Evolutionary conservation across 2,113 vertebrate species (phyloP).

Genomic region (Microcebus lehilahytsara): DNA sequence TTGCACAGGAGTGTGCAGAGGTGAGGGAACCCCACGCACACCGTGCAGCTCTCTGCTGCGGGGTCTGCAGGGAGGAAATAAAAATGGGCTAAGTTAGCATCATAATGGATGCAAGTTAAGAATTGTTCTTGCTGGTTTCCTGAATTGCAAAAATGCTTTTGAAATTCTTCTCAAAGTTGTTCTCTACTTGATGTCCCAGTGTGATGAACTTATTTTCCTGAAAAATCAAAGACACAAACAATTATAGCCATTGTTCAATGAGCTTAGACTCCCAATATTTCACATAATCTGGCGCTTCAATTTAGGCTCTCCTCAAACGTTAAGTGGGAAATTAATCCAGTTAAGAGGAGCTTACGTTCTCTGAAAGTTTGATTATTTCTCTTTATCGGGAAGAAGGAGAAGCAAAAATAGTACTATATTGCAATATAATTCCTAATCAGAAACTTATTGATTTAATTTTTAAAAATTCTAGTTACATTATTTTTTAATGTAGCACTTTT

Average conservation of each 20-base stretch:
- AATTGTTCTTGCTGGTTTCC: not conserved
- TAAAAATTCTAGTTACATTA: not conserved
- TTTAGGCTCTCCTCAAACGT: not conserved
- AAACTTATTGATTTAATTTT: not conserved
- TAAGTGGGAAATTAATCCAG: not conserved
- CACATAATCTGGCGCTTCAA: not conserved
- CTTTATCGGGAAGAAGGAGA: not conserved
- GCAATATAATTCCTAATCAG: not conserved
- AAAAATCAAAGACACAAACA: constrained; percentile 16
- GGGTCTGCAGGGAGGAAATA: fast-evolving
- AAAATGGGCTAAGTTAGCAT: not conserved
- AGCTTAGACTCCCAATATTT: not conserved
- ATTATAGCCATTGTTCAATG: too few relatives aligned
- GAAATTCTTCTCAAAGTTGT: constrained; percentile 42
- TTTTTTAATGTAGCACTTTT: not conserved
- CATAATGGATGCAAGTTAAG: not conserved
- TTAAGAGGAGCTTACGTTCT: not conserved
- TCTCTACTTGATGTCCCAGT: not conserved
- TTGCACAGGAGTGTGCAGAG: not conserved
- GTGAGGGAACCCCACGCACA: fast-evolving
- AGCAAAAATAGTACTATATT: not conserved
- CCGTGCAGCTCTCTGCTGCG: fast-evolving
- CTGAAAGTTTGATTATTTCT: not conserved
- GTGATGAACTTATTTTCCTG: not conserved
- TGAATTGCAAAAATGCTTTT: constrained; percentile 47